Evolutionary conservation across 2,888 invertebrate genomes (phyloP).

Genomic region (Amiota mariae): DNA sequence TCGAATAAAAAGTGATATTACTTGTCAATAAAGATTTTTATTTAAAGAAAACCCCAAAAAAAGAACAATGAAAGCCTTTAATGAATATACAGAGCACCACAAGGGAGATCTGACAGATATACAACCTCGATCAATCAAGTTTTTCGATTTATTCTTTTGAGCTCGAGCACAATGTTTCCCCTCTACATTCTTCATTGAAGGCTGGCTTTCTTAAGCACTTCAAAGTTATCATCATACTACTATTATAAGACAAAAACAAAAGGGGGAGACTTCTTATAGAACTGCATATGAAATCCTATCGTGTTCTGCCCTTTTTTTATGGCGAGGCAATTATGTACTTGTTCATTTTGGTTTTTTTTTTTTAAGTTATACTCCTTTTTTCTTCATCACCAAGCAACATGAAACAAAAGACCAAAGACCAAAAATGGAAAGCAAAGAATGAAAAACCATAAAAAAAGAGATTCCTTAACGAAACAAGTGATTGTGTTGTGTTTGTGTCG

Average conservation of each 20-base stretch:
- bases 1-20: slow-evolving; percentile 25
- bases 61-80: slow-evolving; percentile 11
- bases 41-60: background rate
- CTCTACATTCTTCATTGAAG: background rate
- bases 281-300: slow-evolving; percentile 9
- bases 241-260: background rate
- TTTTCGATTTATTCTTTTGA: slow-evolving; percentile 6
- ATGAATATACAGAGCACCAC: background rate
- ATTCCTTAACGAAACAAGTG: slow-evolving; percentile 21
- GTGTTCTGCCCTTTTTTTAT: background rate
- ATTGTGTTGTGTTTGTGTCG: slow-evolving; percentile 20
- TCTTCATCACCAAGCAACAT: no score
- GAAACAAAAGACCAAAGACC: slow-evolving; percentile 5
- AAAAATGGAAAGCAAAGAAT: background rate
- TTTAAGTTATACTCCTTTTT: slow-evolving; percentile 4
- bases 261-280: background rate
- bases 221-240: background rate
- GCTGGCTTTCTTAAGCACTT: slow-evolving; percentile 11
- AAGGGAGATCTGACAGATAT: background rate
- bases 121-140: slow-evolving; percentile 24
- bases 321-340: background rate
- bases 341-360: background rate
- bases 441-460: slow-evolving; percentile 7
- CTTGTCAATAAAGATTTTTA: slow-evolving; percentile 34
- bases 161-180: background rate